Conservation (phyloP, 2,113 vertebrate species). For the Halichoeres trimaculatus region DNA sequence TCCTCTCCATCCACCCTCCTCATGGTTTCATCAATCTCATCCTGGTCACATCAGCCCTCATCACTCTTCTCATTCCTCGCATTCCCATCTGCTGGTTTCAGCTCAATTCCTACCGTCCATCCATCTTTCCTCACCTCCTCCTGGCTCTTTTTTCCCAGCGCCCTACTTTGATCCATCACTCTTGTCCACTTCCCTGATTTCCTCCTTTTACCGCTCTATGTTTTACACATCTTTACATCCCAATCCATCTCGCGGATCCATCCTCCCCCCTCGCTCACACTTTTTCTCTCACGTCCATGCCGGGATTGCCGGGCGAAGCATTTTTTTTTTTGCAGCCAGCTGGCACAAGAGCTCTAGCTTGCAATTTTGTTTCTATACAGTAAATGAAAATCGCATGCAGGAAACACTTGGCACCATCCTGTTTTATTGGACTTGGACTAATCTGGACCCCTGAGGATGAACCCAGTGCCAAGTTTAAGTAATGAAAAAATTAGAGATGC, state of each 20-base stretch:
- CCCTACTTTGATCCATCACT: slow-evolving; percentile 51
- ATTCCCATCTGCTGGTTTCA: slow-evolving; percentile 40
- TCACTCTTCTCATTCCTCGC: slow-evolving; percentile 39
- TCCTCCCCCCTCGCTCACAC: background rate
- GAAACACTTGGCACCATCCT: slow-evolving; percentile 37
- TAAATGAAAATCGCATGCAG: slow-evolving; percentile 57
- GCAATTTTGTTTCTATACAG: slow-evolving; percentile 50
- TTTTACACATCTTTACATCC: slow-evolving; percentile 69
- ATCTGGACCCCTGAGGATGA: slow-evolving; percentile 38
- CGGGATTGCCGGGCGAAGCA: slow-evolving; percentile 49
- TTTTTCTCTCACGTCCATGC: slow-evolving; percentile 3
- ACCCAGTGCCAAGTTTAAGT: slow-evolving; percentile 22
- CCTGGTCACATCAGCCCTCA: slow-evolving; percentile 30
- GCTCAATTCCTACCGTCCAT: slow-evolving; percentile 14
- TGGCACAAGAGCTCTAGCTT: slow-evolving; percentile 56
- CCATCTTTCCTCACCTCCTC: slow-evolving; percentile 11
- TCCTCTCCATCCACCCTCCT: slow-evolving; percentile 18
- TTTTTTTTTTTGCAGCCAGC: slow-evolving; percentile 66
- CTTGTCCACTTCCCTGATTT: slow-evolving; percentile 43
- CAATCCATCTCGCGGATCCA: slow-evolving; percentile 52
- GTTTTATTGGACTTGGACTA: slow-evolving; percentile 32
- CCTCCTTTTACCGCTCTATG: slow-evolving; percentile 32
- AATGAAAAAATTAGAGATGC: slow-evolving; percentile 56
- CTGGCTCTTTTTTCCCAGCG: slow-evolving; percentile 21
- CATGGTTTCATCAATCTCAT: slow-evolving; percentile 8